Conservation (phyloP, 2,113 vertebrate genomes). For the Nothobranchius furzeri region DNA sequence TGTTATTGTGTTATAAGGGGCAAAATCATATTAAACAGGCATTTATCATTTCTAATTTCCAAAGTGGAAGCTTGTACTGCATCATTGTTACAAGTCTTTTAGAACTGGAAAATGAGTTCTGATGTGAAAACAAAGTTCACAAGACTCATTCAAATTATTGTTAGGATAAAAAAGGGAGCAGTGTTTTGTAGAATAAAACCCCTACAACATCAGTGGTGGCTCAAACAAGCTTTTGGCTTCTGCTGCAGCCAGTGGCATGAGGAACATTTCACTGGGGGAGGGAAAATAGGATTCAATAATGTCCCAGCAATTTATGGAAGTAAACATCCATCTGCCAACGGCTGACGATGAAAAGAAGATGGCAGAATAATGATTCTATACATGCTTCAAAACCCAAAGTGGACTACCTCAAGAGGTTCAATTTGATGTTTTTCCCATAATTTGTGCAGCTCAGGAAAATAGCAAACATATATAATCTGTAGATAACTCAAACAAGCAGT, state of each 20-base stretch:
- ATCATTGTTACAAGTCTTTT: no score
- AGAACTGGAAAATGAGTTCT: neutral
- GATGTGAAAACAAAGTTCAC: neutral
- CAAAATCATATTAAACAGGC: no score
- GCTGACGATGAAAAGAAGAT: neutral
- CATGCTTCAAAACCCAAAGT: neutral
- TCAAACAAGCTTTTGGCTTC: neutral
- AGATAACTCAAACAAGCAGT: neutral
- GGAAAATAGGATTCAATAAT: neutral
- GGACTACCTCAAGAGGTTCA: neutral
- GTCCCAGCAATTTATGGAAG: neutral
- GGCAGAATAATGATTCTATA: neutral
- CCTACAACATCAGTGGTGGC: neutral
- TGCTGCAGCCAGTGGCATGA: neutral
- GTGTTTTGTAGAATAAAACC: neutral
- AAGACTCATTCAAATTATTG: neutral
- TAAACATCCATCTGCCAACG: neutral
- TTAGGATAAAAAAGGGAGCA: neutral
- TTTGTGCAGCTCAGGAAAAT: neutral
- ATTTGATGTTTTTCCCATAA: neutral
- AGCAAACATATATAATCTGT: neutral
- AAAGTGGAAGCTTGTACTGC: no score
- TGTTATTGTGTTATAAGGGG: no score
- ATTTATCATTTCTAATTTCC: no score
- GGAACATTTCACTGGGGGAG: neutral